phyloP scores from a whole-genome alignment of 2,113 vertebrate species.

The Oncorhynchus clarkii region DNA sequence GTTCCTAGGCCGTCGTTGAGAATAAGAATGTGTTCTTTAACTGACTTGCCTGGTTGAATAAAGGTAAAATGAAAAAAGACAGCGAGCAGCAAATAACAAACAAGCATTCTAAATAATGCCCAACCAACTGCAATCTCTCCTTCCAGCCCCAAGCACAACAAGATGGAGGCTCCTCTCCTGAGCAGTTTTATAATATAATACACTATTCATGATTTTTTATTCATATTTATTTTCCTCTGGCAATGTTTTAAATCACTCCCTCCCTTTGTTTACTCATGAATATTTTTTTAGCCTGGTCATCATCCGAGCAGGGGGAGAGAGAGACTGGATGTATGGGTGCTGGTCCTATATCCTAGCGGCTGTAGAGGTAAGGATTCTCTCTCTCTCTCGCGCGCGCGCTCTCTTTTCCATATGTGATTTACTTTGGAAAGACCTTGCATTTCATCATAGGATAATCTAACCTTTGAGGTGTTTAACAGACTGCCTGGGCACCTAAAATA shows the following conservation, averaged over 20 bases:
- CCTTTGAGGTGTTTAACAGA: conserved; percentile 71
- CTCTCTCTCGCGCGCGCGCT: too few relatives aligned
- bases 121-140: conserved; percentile 54
- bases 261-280: conserved; percentile 78
- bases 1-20: too few relatives aligned
- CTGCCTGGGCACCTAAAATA: conserved; percentile 64
- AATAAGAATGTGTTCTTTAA: too few relatives aligned
- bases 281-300: conserved; percentile 56
- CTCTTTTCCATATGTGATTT: conserved; percentile 63
- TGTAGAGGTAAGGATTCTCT: not conserved
- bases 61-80: too few relatives aligned
- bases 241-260: conserved; percentile 73
- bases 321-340: conserved; percentile 1
- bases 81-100: not conserved
- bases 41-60: too few relatives aligned
- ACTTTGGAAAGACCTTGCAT: conserved; percentile 59
- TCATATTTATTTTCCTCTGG: conserved; percentile 71
- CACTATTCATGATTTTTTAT: conserved; percentile 72
- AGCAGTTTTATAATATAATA: conserved; percentile 62
- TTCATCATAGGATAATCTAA: conserved; percentile 74
- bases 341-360: not conserved
- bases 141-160: conserved; percentile 59
- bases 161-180: conserved; percentile 43
- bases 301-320: not conserved
- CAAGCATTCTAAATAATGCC: conserved; percentile 59